Percentiles rank a stretch among this genome's conserved stretches.
Evolutionary conservation across 1,140 invertebrate species (phyloP).

Genomic region (Euborellia annulipes): DNA sequence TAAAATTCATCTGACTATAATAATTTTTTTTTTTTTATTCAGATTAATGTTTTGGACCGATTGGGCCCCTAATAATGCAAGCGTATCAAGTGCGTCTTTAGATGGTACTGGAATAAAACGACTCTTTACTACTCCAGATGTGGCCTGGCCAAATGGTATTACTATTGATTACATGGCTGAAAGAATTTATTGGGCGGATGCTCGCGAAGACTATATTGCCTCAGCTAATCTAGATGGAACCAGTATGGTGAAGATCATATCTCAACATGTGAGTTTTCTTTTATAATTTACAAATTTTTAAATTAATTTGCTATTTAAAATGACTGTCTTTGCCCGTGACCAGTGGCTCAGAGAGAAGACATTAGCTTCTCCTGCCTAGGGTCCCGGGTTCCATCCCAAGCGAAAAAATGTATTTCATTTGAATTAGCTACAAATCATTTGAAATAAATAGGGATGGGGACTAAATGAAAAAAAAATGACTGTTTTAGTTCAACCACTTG

Average conservation of each 20-base stretch:
- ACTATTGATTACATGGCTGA: conserved; percentile 69
- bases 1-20: neutral
- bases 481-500: too few species aligned
- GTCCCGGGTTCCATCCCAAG: too few species aligned
- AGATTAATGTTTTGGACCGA: conserved; percentile 83
- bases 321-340: too few species aligned
- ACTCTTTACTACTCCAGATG: conserved; percentile 45
- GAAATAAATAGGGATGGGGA: too few species aligned
- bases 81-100: conserved; percentile 68
- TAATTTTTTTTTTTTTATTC: conserved; percentile 4
- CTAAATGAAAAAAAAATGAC: too few species aligned
- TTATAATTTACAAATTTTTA: too few species aligned
- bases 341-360: too few species aligned
- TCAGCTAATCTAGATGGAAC: conserved; percentile 70
- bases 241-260: conserved; percentile 52
- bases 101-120: conserved; percentile 61
- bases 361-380: too few species aligned
- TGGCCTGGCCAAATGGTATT: conserved; percentile 79
- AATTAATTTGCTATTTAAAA: too few species aligned
- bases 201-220: conserved; percentile 67
- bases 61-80: conserved; percentile 62
- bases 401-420: too few species aligned
- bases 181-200: conserved; percentile 77
- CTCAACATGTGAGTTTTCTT: conserved; percentile 38
- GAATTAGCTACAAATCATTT: too few species aligned